Evolutionary conservation across 2,888 invertebrate genomes (phyloP), one percentile per base, ranked within the genome.

Genomic region (Disparrhopalites patrizii): DNA sequence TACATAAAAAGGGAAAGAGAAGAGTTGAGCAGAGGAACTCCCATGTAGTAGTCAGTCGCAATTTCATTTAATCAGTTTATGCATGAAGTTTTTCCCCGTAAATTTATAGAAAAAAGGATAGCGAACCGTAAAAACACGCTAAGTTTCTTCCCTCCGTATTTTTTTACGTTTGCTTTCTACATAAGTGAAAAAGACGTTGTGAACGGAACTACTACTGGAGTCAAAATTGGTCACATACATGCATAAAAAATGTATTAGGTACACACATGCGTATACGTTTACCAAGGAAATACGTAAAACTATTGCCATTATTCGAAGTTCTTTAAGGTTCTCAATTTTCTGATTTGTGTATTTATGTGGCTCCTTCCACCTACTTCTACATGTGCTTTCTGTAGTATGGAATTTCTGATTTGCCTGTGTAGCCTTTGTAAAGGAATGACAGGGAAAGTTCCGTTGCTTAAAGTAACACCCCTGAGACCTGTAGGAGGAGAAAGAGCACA

Each of bases 41-140:
- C 50, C 60, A 60, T n/a, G n/a, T n/a, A n/a, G n/a, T 57, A 57
- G 36, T 55, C 43, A 58, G 58, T 50, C 50, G 50, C 60, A 60
- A 60, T 60, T 60, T 60, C 50, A 30, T 60, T 60, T 60, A 60
- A 60, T 60, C 60, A 60, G 60, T 60, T 60, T 60, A 60, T 60
- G 60, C 60, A 50, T 50, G 31, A 60, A 60, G 50, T 60, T 58
- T 58, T 38, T 23, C 23, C 28, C 47, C 60, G 50, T 33, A 61
- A 61, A 51, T 61, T 61, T 52, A 23, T 36, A 36, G 51, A 30
- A 40, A 27, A 13, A 28, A 57, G 33, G 56, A 20, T 25, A 36
- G 40, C 31, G 25, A 36, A 56, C n/a, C 31, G 36, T 18, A 40
- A 57, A 23, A 38, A 38, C n/a, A n/a, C n/a, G n/a, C n/a, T n/a